These are phyloP conservation scores for Palaemon carinicauda DNA, from an alignment of 1,140 invertebrate genomes.

Conservation along the genomic window DNA sequence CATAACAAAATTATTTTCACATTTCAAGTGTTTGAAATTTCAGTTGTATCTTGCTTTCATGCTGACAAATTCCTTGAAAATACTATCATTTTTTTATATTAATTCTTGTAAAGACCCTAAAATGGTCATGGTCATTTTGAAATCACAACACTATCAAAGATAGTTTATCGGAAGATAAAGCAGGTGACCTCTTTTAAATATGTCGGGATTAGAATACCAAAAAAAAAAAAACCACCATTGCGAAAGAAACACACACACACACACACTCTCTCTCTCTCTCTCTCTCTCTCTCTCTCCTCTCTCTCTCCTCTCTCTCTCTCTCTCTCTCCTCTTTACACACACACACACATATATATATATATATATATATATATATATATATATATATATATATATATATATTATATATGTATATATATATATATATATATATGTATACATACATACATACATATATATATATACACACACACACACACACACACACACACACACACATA, in stretches of 20 bases:
- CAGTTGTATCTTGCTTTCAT: too few relatives aligned
- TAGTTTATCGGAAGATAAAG: too few relatives aligned
- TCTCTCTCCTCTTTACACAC: background rate
- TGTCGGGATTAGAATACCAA: too few relatives aligned
- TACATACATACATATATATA: background rate
- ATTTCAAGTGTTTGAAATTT: too few relatives aligned
- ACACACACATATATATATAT: background rate
- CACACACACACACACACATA: background rate
- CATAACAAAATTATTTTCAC: too few relatives aligned
- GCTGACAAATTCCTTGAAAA: too few relatives aligned
- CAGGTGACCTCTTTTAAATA: too few relatives aligned
- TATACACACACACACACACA: background rate
- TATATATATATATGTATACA: background rate
- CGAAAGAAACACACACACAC: slow-evolving; percentile 11
- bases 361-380: background rate
- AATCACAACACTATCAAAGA: too few relatives aligned
- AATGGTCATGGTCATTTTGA: too few relatives aligned
- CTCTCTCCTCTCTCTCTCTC: background rate
- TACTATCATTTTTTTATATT: too few relatives aligned
- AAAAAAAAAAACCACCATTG: too few relatives aligned
- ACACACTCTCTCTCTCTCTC: background rate
- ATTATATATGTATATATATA: background rate
- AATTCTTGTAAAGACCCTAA: too few relatives aligned
- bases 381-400: background rate
- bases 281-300: background rate